Base-by-base conservation (phyloP, 2,113 vertebrate species). In the Polyodon spathula region DNA sequence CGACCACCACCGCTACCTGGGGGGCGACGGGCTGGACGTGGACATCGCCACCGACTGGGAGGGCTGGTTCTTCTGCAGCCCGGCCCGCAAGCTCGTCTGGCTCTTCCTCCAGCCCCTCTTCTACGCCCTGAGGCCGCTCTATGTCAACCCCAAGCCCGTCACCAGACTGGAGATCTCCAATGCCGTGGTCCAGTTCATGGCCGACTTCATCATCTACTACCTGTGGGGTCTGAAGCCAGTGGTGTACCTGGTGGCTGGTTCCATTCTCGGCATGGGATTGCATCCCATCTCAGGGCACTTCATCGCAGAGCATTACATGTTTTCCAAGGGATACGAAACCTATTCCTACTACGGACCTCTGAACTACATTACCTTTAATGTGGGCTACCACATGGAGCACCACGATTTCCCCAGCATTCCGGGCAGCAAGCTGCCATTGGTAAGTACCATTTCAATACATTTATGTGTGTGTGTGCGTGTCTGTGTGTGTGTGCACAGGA, bases 401-500 rank as follows among this genome's bases (percentile, higher is more conserved):
- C 96, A 99, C 0, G 96, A 99, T 76, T 99, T 99, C 63, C 96
- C 95, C 65, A 98, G 94, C 80, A 95, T 99, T 78, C 94, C 96
- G 0, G 90, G 96, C 63, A 91, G 89, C 77, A 92, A 82, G 59
- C 71, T 99, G 75, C 94, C 95, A 52, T 82, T 91, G 92, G 96
- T 98, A 78, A 69, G 87, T 60, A 48, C 0, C 12, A 37, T 7
- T n/a, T n/a, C n/a, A n/a, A n/a, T n/a, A n/a, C n/a, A n/a, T n/a
- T n/a, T n/a, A n/a, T n/a, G n/a, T n/a, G n/a, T n/a, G n/a, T n/a
- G n/a, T n/a, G n/a, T n/a, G n/a, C n/a, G n/a, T n/a, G n/a, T n/a
- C n/a, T n/a, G n/a, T n/a, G n/a, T n/a, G n/a, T n/a, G n/a, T n/a
- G n/a, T n/a, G n/a, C n/a, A n/a, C n/a, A n/a, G n/a, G n/a, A n/a